These are phyloP conservation scores for Oscheius sp. DNA, from an alignment of 2,888 invertebrate species.

Conservation along the genomic window DNA sequence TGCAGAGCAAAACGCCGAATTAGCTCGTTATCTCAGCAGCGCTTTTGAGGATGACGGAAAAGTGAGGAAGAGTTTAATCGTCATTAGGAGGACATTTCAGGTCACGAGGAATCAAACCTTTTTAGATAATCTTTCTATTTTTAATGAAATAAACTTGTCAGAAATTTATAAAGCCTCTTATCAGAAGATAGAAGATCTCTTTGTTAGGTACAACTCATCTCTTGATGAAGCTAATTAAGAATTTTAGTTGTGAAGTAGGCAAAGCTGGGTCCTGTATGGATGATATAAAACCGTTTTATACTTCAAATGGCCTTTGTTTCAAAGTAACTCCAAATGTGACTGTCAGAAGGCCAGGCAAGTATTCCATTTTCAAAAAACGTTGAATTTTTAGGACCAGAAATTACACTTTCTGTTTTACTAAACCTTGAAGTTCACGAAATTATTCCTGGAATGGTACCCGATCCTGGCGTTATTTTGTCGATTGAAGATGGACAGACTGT, in stretches of 20 bases:
- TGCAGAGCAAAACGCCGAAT: slow-evolving; percentile 47
- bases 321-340: slow-evolving; percentile 60
- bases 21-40: slow-evolving; percentile 49
- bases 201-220: slow-evolving; percentile 49
- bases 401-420: slow-evolving; percentile 59
- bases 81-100: not conserved
- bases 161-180: slow-evolving; percentile 48
- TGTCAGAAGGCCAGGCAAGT: slow-evolving; percentile 56
- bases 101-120: slow-evolving; percentile 38
- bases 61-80: not conserved
- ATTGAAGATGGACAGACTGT: slow-evolving; percentile 46
- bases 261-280: slow-evolving; percentile 61
- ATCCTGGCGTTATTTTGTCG: slow-evolving; percentile 60
- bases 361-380: not conserved
- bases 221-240: too few relatives aligned
- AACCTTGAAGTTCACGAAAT: slow-evolving; percentile 64
- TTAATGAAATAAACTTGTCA: slow-evolving; percentile 54
- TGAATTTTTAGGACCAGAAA: slow-evolving; percentile 51
- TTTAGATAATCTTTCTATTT: slow-evolving; percentile 44
- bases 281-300: slow-evolving; percentile 58
- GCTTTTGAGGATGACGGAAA: slow-evolving; percentile 48
- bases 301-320: slow-evolving; percentile 61
- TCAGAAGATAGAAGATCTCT: slow-evolving; percentile 60
- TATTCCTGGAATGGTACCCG: slow-evolving; percentile 51
- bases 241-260: slow-evolving; percentile 59